Evolutionary conservation across 2,888 invertebrate species (phyloP).

Genomic region (Acleris literana): DNA sequence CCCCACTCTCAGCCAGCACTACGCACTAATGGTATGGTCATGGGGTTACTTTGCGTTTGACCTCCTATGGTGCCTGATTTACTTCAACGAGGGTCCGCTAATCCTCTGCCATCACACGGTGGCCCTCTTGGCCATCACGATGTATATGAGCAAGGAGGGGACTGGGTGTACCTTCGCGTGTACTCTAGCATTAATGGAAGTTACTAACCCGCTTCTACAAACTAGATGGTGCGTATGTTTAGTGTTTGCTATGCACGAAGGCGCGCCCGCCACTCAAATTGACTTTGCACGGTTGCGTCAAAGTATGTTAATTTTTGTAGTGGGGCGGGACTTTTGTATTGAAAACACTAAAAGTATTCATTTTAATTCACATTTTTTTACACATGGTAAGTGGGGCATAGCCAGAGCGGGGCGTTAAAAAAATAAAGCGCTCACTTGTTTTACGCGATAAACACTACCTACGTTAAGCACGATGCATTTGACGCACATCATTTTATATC

Average conservation of each 20-base stretch:
- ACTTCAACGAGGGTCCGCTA: slow-evolving; percentile 75
- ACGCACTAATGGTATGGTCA: slow-evolving; percentile 80
- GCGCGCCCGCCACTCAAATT: too few relatives aligned
- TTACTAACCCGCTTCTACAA: slow-evolving; percentile 86
- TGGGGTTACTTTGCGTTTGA: slow-evolving; percentile 86
- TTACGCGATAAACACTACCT: too few relatives aligned
- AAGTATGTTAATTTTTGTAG: too few relatives aligned
- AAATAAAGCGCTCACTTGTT: too few relatives aligned
- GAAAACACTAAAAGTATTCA: too few relatives aligned
- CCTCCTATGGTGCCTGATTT: slow-evolving; percentile 81
- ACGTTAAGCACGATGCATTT: too few relatives aligned
- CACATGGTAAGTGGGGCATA: too few relatives aligned
- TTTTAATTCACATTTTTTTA: too few relatives aligned
- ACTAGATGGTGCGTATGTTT: slow-evolving; percentile 78
- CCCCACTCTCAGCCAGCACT: slow-evolving; percentile 59
- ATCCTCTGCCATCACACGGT: slow-evolving; percentile 83
- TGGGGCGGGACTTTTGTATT: too few relatives aligned
- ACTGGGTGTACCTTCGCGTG: slow-evolving; percentile 82
- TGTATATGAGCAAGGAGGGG: slow-evolving; percentile 75
- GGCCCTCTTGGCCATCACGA: slow-evolving; percentile 76
- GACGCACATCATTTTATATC: too few relatives aligned
- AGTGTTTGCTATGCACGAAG: not conserved
- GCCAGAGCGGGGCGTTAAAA: too few relatives aligned
- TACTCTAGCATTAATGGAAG: slow-evolving; percentile 82
- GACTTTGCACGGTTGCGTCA: too few relatives aligned